Evolutionary conservation across 2,113 vertebrate genomes (phyloP).

Genomic region (Dromiciops gliroides): DNA sequence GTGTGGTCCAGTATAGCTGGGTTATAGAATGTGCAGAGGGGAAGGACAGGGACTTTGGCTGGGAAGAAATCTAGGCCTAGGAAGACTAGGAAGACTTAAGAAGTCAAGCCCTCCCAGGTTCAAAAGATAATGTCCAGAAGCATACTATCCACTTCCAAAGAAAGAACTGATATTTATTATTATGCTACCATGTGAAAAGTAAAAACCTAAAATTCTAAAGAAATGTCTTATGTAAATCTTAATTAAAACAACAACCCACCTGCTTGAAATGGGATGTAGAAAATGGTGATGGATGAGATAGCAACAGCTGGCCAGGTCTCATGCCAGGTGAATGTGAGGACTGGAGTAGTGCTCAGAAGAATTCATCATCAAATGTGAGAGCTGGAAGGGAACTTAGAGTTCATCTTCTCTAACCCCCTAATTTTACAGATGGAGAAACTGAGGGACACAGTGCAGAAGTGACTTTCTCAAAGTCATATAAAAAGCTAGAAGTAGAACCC

Average conservation of each 20-base stretch:
- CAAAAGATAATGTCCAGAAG: background rate
- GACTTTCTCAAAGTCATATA: background rate
- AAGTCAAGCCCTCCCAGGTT: background rate
- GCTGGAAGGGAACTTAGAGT: background rate
- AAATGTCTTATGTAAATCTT: background rate
- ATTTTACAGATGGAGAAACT: background rate
- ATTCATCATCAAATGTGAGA: background rate
- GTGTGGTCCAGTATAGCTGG: background rate
- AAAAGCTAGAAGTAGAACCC: background rate
- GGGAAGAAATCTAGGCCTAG: background rate
- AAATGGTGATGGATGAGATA: background rate
- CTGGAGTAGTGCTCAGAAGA: background rate
- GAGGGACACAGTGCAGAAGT: background rate
- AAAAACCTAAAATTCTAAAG: background rate
- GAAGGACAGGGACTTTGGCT: background rate
- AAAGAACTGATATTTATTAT: no score
- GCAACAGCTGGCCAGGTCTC: background rate
- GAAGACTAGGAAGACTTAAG: background rate
- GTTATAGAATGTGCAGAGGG: background rate
- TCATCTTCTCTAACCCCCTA: no score
- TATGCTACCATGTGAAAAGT: background rate
- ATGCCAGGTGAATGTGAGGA: background rate
- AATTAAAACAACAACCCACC: background rate
- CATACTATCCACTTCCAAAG: no score
- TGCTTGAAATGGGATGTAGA: background rate